Evolutionary conservation across 2,113 vertebrate species (phyloP).

Genomic region (Gymnobelideus leadbeateri): DNA sequence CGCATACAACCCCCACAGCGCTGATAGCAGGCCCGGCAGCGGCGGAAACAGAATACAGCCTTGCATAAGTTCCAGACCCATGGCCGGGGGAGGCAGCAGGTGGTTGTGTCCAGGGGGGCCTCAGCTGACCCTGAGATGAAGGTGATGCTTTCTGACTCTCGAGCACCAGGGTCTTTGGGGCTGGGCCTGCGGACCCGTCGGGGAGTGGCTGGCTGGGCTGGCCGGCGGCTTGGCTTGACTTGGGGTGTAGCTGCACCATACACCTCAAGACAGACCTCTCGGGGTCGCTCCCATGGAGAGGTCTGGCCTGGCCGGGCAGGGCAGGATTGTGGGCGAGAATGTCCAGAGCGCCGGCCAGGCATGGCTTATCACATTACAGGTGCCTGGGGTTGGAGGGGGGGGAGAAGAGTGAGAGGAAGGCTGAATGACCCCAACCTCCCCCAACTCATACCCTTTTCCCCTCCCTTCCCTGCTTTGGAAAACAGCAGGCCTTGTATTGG

Average conservation of each 20-base stretch:
- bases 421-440: background rate
- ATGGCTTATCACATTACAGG: slow-evolving; percentile 87
- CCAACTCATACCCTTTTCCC: background rate
- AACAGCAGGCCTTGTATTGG: background rate
- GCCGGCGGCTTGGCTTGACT: slow-evolving; percentile 71
- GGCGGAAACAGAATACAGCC: slow-evolving; percentile 87
- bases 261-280: slow-evolving; percentile 86
- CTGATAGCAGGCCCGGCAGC: slow-evolving; percentile 87
- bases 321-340: slow-evolving; percentile 78
- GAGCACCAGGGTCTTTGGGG: slow-evolving; percentile 84
- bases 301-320: slow-evolving; percentile 79
- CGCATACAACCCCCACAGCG: slow-evolving; percentile 85
- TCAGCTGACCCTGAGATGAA: slow-evolving; percentile 93
- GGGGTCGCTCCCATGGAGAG: slow-evolving; percentile 83
- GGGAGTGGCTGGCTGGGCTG: slow-evolving; percentile 64
- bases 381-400: slow-evolving; percentile 71
- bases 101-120: slow-evolving; percentile 73
- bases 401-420: background rate
- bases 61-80: slow-evolving; percentile 94
- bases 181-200: slow-evolving; percentile 81
- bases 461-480: background rate
- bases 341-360: slow-evolving; percentile 88
- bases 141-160: slow-evolving; percentile 90
- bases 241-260: slow-evolving; percentile 82
- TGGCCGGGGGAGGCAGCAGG: slow-evolving; percentile 90